A percentile compares a stretch with the other conserved stretches of the same genome.
Conservation (phyloP, 2,113 vertebrate genomes). For the Catharus fuscescens region DNA sequence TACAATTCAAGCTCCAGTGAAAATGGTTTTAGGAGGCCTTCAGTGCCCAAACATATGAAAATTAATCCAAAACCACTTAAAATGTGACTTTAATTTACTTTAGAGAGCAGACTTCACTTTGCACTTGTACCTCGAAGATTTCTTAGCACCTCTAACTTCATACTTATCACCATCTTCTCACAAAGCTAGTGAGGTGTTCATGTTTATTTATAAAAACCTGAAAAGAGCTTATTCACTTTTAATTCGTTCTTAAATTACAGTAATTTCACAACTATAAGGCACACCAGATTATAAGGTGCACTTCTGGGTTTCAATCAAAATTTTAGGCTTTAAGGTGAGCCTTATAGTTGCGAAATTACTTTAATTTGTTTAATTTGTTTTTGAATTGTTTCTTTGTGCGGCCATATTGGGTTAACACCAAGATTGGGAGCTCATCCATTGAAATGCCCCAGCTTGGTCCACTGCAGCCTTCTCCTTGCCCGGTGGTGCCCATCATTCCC, state of each 20-base stretch:
- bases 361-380: neutral
- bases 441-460: accelerated
- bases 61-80: neutral
- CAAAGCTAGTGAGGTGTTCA: neutral
- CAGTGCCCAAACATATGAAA: neutral
- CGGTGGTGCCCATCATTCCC: neutral
- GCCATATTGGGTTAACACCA: no score
- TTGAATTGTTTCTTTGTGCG: neutral
- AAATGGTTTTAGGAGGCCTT: slow-evolving; percentile 22
- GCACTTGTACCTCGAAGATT: neutral
- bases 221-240: neutral
- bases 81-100: neutral
- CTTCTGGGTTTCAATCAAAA: no score
- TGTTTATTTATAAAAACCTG: neutral
- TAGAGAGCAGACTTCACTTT: neutral
- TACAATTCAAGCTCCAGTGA: slow-evolving; percentile 16
- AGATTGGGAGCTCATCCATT: neutral
- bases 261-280: no score
- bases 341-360: no score
- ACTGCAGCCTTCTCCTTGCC: neutral
- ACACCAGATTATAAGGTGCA: no score
- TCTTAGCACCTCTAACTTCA: neutral
- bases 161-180: neutral
- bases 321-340: no score
- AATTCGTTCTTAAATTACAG: neutral